These are phyloP conservation scores for Lamellibrachia columna DNA, from an alignment of 2,888 invertebrate genomes.

Conservation along the genomic window DNA sequence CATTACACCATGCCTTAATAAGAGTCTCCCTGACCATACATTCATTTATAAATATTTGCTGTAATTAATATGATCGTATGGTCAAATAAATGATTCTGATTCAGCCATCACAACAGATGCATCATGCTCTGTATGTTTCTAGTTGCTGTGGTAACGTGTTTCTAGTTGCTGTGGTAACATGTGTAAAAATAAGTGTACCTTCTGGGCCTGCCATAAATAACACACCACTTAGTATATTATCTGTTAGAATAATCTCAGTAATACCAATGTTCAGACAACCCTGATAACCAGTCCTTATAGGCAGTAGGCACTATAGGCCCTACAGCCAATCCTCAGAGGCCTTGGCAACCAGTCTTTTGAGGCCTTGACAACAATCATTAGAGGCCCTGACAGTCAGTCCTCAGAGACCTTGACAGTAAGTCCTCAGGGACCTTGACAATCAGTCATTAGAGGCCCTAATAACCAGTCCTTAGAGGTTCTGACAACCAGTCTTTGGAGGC, in stretches of 20 bases:
- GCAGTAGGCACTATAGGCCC: background rate
- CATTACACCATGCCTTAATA: too few relatives aligned
- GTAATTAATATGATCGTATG: too few relatives aligned
- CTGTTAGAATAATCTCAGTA: background rate
- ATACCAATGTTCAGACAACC: background rate
- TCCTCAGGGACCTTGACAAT: background rate
- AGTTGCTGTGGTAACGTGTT: conserved; percentile 4
- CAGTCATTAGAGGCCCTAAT: background rate
- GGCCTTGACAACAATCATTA: background rate
- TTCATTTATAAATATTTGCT: too few relatives aligned
- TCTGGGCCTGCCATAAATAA: background rate
- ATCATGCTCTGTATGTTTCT: background rate
- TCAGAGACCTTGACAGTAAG: background rate
- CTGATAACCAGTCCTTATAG: background rate
- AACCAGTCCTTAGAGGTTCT: background rate
- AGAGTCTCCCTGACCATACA: too few relatives aligned
- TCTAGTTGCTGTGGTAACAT: conserved; percentile 1
- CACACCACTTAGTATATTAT: conserved; percentile 1
- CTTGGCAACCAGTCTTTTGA: background rate
- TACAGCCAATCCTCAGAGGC: background rate
- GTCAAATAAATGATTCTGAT: too few relatives aligned
- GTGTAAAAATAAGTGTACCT: background rate
- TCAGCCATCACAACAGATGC: background rate
- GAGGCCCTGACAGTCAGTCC: background rate
- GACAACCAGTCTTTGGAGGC: background rate